Conservation (phyloP, 2,797 vertebrate genomes). For the Poeciliopsis paucimaculata region DNA sequence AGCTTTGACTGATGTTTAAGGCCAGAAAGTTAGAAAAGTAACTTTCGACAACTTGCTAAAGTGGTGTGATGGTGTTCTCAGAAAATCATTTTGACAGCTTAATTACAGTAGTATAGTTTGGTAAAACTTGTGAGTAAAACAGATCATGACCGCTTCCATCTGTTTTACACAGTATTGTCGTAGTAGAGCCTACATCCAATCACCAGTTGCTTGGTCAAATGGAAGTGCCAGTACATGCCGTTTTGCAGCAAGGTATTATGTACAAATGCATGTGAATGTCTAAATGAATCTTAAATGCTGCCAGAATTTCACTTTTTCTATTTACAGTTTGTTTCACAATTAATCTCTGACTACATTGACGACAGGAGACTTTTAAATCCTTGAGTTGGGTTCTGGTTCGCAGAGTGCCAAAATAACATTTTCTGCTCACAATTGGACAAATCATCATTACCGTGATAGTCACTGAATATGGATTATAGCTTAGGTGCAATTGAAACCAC, state of each 20-base stretch:
- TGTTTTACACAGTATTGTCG: not conserved
- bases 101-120: not conserved
- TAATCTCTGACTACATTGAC: not conserved
- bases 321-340: not conserved
- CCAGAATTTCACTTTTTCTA: not conserved
- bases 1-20: not conserved
- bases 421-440: not conserved
- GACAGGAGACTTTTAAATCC: not conserved
- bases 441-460: not conserved
- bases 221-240: not conserved
- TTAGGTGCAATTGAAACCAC: not conserved
- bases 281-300: not conserved
- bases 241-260: not conserved
- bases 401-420: not conserved
- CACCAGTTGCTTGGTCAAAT: not conserved
- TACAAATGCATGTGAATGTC: not conserved
- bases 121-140: not conserved
- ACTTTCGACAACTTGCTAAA: not conserved
- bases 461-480: not conserved
- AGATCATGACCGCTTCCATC: not conserved
- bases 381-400: not conserved
- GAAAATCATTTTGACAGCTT: not conserved
- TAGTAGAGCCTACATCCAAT: not conserved
- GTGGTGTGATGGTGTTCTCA: not conserved
- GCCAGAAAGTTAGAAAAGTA: not conserved